Evolutionary conservation across 2,113 vertebrate species (phyloP), one percentile per base, ranked within the genome.

Genomic region (Callionymus lyra): DNA sequence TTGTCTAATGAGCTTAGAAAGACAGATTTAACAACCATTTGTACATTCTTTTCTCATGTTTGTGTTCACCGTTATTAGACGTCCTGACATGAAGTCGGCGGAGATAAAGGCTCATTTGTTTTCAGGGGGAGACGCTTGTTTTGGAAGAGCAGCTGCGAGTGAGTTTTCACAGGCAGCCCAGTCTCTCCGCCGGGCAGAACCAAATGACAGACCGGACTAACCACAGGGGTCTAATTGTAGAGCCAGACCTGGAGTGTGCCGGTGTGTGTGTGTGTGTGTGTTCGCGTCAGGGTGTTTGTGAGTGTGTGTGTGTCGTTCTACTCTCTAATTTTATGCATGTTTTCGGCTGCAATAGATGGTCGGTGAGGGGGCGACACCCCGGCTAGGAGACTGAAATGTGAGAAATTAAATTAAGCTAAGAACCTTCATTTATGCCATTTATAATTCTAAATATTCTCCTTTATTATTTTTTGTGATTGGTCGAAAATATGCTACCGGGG

Each of bases 181-280:
- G 53, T 18, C 44, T 50, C 53, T 50, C 44, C 31, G 12, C 34
- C 41, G 12, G n/a, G 13, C 41, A 43, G 48, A n/a, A 44, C 51
- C 53, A 71, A 71, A 80, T 80, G 63, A 77, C 59, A 80, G 77
- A 63, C 59, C 45, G 47, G 17, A 32, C 41, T 50, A 67, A 72
- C 72, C 74, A 67, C 74, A 73, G 62, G 47, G 62, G 68, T 65
- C 69, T 80, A 80, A 77, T 80, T 76, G 64, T 77, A 80, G 77
- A 56, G 3, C 55, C 5, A 21, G 47, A 62, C 41, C 39, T 53
- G 9, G 6, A 42, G 35, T 56, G 48, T 41, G 16, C 52, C 21
- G 31, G 42, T 49, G 38, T 21, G 44, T 42, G 40, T 47, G 17
- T 48, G n/a, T 32, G n/a, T n/a, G 42, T 49, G 38, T 21, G 44